Evolutionary conservation across 2,113 vertebrate genomes (phyloP).

Genomic region (Bos indicus): DNA sequence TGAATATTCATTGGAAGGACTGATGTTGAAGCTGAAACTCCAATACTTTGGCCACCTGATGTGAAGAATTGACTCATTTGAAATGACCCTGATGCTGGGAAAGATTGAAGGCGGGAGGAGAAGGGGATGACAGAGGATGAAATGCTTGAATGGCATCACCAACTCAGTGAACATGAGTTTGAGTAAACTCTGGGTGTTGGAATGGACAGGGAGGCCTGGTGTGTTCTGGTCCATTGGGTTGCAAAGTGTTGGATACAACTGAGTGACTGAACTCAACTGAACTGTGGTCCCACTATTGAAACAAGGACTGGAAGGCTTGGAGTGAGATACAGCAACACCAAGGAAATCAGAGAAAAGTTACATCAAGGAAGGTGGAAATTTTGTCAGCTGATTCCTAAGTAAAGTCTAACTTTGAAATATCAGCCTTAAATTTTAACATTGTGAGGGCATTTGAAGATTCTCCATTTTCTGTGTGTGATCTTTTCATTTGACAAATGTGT

Average conservation of each 20-base stretch:
- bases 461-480: background rate
- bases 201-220: background rate
- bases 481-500: background rate
- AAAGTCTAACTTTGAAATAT: background rate
- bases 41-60: background rate
- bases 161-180: background rate
- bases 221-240: rapidly evolving
- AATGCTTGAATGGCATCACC: background rate
- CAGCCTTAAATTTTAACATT: background rate
- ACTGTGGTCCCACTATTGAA: background rate
- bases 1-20: background rate
- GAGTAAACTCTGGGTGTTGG: background rate
- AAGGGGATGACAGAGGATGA: background rate
- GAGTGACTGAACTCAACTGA: background rate
- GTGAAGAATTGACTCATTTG: background rate
- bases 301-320: background rate
- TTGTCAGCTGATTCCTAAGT: background rate
- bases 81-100: background rate
- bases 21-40: background rate
- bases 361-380: background rate
- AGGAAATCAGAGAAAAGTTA: background rate
- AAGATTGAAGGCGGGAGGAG: rapidly evolving
- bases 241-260: background rate
- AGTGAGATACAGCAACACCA: background rate
- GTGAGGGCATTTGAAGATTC: background rate